Base-by-base conservation (phyloP, 2,888 invertebrate species). In the Melitaea athalia region DNA sequence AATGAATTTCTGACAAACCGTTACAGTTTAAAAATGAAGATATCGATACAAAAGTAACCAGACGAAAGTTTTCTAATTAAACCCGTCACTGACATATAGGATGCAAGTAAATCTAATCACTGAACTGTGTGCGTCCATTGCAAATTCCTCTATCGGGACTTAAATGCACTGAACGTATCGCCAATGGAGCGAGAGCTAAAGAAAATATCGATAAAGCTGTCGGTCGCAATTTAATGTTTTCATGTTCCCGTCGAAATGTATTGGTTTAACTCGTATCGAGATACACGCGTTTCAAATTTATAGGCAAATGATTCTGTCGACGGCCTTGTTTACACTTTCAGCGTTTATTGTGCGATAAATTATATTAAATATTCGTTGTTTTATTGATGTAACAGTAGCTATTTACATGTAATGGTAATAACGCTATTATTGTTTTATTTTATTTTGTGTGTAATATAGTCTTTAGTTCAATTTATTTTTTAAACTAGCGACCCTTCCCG, bases 141-240 rank as follows among this genome's bases (percentile, higher is more conserved):
- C 53, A 57, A 57, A 57, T 57, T 55, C 6, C 38, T 38, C 57
- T 42, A 42, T 57, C 42, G 42, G 15, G 57, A 42, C n/a, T 42
- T 57, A 42, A 57, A 57, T 57, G 57, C 55, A n/a, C 15, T 15
- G 42, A 15, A 11, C 15, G 55, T 55, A n/a, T 33, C n/a, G 38
- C 64, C 70, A 63, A 67, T 70, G 55, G 67, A 67, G 64, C 64
- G 72, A 31, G 59, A 43, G 43, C 43, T 47, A 53, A 64, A 69
- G 68, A 67, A 70, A 67, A 49, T 61, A 67, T 68, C 64, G 72
- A 74, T 71, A 74, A 72, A 72, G 63, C 72, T 74, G 74, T 74
- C 74, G 68, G 50, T 63, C 52, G 69, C 71, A 72, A 66, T 52
- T 62, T 67, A 69, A 74, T 74, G 64, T 72, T 72, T 73, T 70